Base-by-base conservation (phyloP, 2,113 vertebrate species). In the Chrysemys picta region DNA sequence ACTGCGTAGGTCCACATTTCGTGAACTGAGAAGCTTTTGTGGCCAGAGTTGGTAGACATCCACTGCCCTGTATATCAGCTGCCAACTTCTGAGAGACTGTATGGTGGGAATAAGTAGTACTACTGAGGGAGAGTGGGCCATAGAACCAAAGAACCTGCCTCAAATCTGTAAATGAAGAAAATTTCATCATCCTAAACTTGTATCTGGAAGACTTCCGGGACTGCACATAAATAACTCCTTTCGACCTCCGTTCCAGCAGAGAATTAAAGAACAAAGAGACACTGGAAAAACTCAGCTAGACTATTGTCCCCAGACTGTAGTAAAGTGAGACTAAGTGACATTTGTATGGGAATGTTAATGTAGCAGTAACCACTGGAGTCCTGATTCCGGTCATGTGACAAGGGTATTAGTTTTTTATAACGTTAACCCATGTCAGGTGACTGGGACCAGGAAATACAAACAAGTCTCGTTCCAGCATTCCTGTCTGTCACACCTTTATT, bases 1-100 rank as follows among this genome's bases (percentile, higher is more conserved):
- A 14, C 29, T 31, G 10, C 12, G 2, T 49, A 2, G 1, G 25
- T 5, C 45, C 14, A 0, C 11, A 45, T 29, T 52, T 25, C 57
- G 75, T 25, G 80, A 76, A 57, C 50, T 16, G 86, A 90, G 89
- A 87, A 12, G 19, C 52, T 38, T 69, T 1, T 4, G 81, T 45
- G 62, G 52, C 82, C 82, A 86, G 56, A 65, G 83, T 27, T 9
- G 2, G 4, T 54, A 84, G 91, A 83, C 91, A 81, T 65, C 22
- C 22, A 42, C 1, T 42, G 54, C 10, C 82, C 65, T 49, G 57
- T 86, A 72, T 81, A 80, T 84, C 75, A 52, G 84, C 35, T 87
- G 38, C 6, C 19, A 80, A 5, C 0, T 0, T 13, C 17, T 42
- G n/a, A 84, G 16, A 93, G 50, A 87, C 81, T 84, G 31, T 47